These are phyloP conservation scores for Malacosoma neustria DNA, from an alignment of 2,888 invertebrate species.

Conservation along the genomic window DNA sequence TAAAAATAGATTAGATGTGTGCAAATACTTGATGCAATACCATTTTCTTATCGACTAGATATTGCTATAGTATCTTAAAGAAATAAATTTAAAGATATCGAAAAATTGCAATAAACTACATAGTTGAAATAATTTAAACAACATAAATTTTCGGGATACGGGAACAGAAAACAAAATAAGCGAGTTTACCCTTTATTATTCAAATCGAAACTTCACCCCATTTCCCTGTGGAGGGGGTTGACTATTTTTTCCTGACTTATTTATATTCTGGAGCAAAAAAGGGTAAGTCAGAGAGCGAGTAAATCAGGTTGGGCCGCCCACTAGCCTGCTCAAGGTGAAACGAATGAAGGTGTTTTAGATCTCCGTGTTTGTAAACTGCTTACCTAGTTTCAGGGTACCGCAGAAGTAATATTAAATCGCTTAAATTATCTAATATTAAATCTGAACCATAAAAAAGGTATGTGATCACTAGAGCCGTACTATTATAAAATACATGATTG, in stretches of 20 bases:
- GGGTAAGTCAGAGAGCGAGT: conserved; percentile 66
- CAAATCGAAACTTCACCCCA: conserved; percentile 18
- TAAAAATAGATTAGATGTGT: no score
- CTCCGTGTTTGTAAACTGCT: background rate
- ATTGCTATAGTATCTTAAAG: no score
- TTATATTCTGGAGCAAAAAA: conserved; percentile 71
- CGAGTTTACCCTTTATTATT: background rate
- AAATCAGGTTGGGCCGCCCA: conserved; percentile 68
- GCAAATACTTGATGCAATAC: no score
- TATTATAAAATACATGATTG: no score
- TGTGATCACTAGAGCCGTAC: no score
- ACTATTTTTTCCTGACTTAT: conserved; percentile 49
- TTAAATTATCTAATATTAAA: no score
- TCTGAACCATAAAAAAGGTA: no score
- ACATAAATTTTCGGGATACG: background rate
- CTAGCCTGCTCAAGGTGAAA: conserved; percentile 56
- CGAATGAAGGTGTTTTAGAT: conserved; percentile 27
- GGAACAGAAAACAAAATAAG: background rate
- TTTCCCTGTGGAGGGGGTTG: background rate
- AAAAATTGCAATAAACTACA: no score
- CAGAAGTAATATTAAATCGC: no score
- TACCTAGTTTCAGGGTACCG: background rate
- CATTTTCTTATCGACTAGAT: no score
- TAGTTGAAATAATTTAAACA: no score
- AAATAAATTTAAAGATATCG: no score